phyloP scores from a whole-genome alignment of 2,888 invertebrate genomes.

The Melanargia galathea region DNA sequence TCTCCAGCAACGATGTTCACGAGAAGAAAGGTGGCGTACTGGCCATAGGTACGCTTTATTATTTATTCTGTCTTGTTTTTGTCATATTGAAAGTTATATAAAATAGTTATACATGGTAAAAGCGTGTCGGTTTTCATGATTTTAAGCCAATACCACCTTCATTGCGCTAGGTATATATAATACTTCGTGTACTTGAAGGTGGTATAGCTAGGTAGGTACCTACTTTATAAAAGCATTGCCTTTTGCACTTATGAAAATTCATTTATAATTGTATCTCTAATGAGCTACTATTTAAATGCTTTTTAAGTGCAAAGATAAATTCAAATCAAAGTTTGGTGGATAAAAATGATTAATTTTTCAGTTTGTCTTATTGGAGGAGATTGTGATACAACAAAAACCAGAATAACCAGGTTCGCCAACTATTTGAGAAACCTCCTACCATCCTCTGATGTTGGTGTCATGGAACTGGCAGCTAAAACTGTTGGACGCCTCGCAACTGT shows the following conservation, averaged over 20 bases:
- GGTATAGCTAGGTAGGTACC: no score
- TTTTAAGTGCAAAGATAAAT: no score
- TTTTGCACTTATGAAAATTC: no score
- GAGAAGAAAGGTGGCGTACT: constrained; percentile 98
- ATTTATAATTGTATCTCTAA: no score
- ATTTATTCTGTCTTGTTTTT: not conserved
- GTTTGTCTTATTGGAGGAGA: constrained; percentile 97
- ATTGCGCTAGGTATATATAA: no score
- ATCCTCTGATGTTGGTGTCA: constrained; percentile 94
- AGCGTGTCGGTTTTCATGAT: no score
- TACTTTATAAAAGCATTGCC: no score
- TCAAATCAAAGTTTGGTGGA: not conserved
- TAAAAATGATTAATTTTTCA: constrained; percentile 62
- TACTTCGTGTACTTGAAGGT: no score
- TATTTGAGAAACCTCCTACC: constrained; percentile 94
- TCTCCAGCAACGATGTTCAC: constrained; percentile 94
- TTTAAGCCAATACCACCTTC: no score
- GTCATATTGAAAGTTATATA: not conserved
- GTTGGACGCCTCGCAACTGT: constrained; percentile 95
- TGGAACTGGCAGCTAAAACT: constrained; percentile 98
- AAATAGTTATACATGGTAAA: no score
- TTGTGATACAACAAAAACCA: constrained; percentile 94
- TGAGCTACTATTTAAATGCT: no score
- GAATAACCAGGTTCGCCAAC: constrained; percentile 96
- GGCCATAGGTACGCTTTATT: constrained; percentile 89